phyloP scores from a whole-genome alignment of 1,140 invertebrate species.

The Neodiprion pinetum region DNA sequence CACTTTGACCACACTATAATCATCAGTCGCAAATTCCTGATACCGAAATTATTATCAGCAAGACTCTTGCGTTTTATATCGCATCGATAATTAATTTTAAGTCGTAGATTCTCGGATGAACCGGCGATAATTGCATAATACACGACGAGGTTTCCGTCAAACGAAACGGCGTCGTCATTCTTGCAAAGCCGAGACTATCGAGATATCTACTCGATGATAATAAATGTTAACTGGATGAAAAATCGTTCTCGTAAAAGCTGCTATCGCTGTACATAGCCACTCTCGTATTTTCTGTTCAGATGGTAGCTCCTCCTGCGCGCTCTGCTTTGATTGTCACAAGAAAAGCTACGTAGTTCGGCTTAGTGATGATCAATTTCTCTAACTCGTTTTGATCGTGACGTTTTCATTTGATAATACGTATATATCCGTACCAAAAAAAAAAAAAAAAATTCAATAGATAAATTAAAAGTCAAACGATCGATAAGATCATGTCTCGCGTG shows the following conservation, averaged over 20 bases:
- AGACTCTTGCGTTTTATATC: no score
- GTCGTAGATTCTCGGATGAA: no score
- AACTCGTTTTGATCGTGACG: not conserved
- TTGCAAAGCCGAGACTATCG: not conserved
- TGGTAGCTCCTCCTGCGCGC: conserved; percentile 55
- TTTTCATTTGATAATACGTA: no score
- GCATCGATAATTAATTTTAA: no score
- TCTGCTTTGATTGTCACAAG: conserved; percentile 59
- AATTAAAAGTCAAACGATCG: conserved; percentile 38
- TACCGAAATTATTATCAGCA: no score
- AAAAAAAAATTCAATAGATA: conserved; percentile 9
- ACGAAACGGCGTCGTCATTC: no score
- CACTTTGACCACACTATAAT: no score
- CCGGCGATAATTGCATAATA: no score
- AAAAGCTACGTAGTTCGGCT: conserved; percentile 59
- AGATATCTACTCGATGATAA: not conserved
- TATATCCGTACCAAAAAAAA: not conserved
- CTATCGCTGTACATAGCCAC: conserved; percentile 52
- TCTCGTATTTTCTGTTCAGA: conserved; percentile 57
- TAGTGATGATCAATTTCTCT: conserved; percentile 57
- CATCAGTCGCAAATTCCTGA: no score
- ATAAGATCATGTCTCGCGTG: conserved; percentile 30
- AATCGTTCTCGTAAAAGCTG: conserved; percentile 31
- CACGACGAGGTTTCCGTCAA: no score
- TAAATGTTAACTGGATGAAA: not conserved